Evolutionary conservation across 2,797 vertebrate genomes (phyloP).

Genomic region (Mycteria americana): DNA sequence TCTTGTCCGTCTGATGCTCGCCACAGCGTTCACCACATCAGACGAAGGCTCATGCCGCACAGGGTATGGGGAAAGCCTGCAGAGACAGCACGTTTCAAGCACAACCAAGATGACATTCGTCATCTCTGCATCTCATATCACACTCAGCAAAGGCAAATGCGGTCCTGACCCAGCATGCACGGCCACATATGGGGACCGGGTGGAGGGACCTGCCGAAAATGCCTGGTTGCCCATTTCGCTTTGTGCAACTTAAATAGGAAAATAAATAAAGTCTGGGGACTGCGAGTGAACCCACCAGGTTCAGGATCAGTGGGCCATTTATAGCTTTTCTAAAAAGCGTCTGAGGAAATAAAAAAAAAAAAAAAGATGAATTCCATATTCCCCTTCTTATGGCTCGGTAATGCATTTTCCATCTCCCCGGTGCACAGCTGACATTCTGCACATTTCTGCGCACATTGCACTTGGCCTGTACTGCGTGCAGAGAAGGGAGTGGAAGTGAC

Average conservation of each 20-base stretch:
- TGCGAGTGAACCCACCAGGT: not conserved
- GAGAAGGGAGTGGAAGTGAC: not conserved
- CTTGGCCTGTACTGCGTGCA: not conserved
- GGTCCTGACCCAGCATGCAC: fast-evolving
- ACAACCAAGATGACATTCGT: not conserved
- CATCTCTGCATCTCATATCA: not conserved
- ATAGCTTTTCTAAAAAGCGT: not conserved
- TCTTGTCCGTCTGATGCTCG: not conserved
- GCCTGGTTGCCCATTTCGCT: not conserved
- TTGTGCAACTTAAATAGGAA: not conserved
- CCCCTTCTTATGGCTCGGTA: not conserved
- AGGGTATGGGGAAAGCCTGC: fast-evolving
- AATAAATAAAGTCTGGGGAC: not conserved
- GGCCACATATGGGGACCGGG: fast-evolving
- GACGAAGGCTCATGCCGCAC: fast-evolving
- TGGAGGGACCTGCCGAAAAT: not conserved
- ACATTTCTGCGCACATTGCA: not conserved
- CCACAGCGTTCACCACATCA: not conserved
- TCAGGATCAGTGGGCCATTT: not conserved
- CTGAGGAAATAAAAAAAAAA: not conserved
- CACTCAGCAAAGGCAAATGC: not conserved
- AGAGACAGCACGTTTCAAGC: fast-evolving
- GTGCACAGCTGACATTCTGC: conserved; percentile 39
- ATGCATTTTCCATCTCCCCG: conserved; percentile 11
- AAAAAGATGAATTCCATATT: conserved; percentile 1